These are phyloP conservation scores for Spodoptera littoralis DNA, from an alignment of 2,888 invertebrate genomes.

Conservation along the genomic window DNA sequence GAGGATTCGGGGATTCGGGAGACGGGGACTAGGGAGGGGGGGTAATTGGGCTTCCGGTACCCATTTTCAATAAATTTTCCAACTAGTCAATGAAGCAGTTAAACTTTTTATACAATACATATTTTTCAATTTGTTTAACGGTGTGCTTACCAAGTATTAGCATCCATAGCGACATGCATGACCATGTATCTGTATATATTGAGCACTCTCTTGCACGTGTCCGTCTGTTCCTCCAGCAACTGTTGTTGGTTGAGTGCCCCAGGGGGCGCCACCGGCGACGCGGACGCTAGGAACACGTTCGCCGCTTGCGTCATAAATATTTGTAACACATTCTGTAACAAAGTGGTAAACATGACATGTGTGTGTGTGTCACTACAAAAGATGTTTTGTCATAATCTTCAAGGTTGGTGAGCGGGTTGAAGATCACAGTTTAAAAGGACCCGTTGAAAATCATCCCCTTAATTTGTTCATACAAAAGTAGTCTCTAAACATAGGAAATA, in stretches of 20 bases:
- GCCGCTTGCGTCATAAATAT: slow-evolving; percentile 98
- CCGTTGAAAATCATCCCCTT: no score
- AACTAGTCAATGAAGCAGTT: no score
- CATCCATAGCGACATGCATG: slow-evolving; percentile 98
- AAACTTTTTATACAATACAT: no score
- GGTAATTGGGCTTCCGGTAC: no score
- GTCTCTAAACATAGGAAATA: no score
- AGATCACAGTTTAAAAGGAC: no score
- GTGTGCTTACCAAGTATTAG: slow-evolving; percentile 93
- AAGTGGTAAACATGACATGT: slow-evolving; percentile 46
- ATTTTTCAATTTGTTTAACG: background rate
- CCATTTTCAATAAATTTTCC: no score
- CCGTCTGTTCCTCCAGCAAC: slow-evolving; percentile 96
- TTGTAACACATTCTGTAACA: slow-evolving; percentile 92
- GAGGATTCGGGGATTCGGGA: no score
- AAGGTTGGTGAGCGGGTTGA: no score
- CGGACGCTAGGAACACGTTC: slow-evolving; percentile 95
- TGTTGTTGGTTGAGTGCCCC: slow-evolving; percentile 88
- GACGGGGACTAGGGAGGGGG: no score
- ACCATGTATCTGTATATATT: slow-evolving; percentile 99
- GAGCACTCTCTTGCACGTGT: slow-evolving; percentile 97
- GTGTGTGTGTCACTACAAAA: slow-evolving; percentile 72
- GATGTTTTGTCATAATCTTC: no score
- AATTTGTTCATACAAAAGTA: no score
- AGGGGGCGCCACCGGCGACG: slow-evolving; percentile 86